These are phyloP conservation scores for Pogonophryne albipinna DNA, from an alignment of 2,797 vertebrate genomes.

Conservation along the genomic window DNA sequence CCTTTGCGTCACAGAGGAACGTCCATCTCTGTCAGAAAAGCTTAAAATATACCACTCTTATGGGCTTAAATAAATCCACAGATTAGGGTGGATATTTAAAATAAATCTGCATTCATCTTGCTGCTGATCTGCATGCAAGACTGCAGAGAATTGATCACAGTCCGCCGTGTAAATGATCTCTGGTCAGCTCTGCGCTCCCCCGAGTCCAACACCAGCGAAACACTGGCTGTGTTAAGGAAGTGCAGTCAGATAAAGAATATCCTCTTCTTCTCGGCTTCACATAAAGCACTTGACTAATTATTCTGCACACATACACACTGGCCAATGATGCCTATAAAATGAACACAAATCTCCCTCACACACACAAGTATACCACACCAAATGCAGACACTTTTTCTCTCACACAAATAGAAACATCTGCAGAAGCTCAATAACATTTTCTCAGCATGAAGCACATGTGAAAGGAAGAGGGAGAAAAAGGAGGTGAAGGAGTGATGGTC, in stretches of 20 bases:
- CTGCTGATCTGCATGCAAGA: constrained; percentile 19
- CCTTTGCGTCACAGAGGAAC: neutral
- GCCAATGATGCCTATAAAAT: neutral
- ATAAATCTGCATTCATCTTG: constrained; percentile 13
- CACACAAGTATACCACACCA: neutral
- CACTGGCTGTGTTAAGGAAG: neutral
- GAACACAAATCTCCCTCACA: neutral
- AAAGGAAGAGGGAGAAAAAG: neutral
- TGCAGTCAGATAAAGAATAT: constrained; percentile 17
- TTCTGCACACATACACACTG: neutral
- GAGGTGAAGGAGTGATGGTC: constrained; percentile 45
- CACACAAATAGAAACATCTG: constrained; percentile 23
- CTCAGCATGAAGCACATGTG: constrained; percentile 9
- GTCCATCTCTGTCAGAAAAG: neutral
- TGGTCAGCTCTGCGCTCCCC: constrained; percentile 26
- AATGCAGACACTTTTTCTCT: constrained; percentile 1
- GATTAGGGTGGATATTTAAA: neutral
- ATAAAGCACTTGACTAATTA: neutral
- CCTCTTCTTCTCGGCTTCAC: neutral
- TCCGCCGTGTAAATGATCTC: constrained; percentile 43
- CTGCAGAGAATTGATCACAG: constrained; percentile 54
- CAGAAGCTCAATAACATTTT: constrained; percentile 21
- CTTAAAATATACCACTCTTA: neutral
- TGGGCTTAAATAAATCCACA: neutral
- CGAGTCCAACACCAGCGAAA: constrained; percentile 16